These are phyloP conservation scores for Latrodectus geometricus DNA, from an alignment of 1,140 invertebrate genomes.

Conservation along the genomic window DNA sequence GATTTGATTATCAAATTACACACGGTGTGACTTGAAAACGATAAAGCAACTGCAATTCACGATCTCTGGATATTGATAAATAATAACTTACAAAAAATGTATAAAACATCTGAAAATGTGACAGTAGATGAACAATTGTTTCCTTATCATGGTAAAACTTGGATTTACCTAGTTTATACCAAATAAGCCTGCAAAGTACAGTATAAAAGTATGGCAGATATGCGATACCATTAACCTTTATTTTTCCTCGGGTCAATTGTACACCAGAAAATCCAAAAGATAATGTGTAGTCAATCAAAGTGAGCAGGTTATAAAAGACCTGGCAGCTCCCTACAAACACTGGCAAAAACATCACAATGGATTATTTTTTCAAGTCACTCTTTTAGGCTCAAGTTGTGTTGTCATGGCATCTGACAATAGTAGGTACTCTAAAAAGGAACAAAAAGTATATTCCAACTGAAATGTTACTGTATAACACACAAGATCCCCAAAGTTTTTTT, in stretches of 20 bases:
- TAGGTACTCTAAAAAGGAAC: conserved; percentile 62
- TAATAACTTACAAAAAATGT: neutral
- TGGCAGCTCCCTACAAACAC: too few species aligned
- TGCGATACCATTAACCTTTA: neutral
- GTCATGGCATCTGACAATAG: conserved; percentile 50
- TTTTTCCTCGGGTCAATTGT: neutral
- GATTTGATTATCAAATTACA: neutral
- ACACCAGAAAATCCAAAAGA: neutral
- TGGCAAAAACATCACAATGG: conserved; percentile 51
- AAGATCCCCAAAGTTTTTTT: conserved; percentile 19
- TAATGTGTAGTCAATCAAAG: neutral
- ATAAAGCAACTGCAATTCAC: conserved; percentile 6
- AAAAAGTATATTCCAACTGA: conserved; percentile 57
- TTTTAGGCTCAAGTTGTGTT: conserved; percentile 32
- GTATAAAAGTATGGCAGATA: conserved; percentile 2
- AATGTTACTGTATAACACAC: conserved; percentile 7
- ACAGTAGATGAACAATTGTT: conserved; percentile 12
- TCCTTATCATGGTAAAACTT: neutral
- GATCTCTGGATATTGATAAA: neutral
- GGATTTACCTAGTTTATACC: neutral
- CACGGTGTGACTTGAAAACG: neutral
- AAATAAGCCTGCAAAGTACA: conserved; percentile 10
- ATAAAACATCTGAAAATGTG: neutral
- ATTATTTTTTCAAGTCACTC: conserved; percentile 57
- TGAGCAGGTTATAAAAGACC: neutral